These are phyloP conservation scores for Dysidea cf. avara DNA, from an alignment of 37 sponge, comb jelly and placozoan genomes.

Conservation along the genomic window DNA sequence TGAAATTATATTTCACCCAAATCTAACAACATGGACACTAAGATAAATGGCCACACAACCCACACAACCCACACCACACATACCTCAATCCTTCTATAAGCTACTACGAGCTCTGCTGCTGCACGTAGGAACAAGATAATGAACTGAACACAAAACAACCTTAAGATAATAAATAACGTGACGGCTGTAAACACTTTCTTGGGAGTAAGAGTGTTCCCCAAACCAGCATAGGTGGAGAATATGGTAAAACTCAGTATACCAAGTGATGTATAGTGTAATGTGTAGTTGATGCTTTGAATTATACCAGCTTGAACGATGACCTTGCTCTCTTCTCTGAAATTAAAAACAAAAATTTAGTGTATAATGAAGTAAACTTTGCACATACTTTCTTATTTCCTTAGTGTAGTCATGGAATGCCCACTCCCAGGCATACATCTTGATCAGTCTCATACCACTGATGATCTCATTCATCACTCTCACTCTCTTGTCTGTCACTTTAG, in stretches of 20 bases:
- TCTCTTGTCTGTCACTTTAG: conserved; percentile 28
- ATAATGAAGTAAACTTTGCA: too few relatives aligned
- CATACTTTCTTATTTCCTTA: not conserved
- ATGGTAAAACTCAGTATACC: conserved; percentile 10
- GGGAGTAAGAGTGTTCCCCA: conserved; percentile 27
- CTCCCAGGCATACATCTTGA: conserved; percentile 20
- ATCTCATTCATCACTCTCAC: conserved; percentile 38
- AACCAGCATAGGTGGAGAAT: conserved; percentile 27
- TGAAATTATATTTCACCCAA: too few relatives aligned
- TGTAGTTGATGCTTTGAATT: conserved; percentile 13
- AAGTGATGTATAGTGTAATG: conserved; percentile 2
- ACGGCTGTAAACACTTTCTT: conserved; percentile 30
- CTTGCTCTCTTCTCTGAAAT: conserved; percentile 19
- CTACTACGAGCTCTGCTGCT: conserved; percentile 33
- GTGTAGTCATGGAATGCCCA: not conserved
- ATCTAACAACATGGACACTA: too few relatives aligned
- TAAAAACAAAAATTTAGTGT: too few relatives aligned
- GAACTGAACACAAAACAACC: not conserved
- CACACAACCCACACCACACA: too few relatives aligned
- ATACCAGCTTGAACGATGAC: conserved; percentile 13
- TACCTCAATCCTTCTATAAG: conserved; percentile 44
- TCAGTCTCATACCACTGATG: conserved; percentile 7
- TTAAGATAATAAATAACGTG: conserved; percentile 10
- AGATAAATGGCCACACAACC: too few relatives aligned
- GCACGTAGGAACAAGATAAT: conserved; percentile 1